Conservation (phyloP, 2,113 vertebrate species). For the Dunckerocampus dactyliophorus region DNA sequence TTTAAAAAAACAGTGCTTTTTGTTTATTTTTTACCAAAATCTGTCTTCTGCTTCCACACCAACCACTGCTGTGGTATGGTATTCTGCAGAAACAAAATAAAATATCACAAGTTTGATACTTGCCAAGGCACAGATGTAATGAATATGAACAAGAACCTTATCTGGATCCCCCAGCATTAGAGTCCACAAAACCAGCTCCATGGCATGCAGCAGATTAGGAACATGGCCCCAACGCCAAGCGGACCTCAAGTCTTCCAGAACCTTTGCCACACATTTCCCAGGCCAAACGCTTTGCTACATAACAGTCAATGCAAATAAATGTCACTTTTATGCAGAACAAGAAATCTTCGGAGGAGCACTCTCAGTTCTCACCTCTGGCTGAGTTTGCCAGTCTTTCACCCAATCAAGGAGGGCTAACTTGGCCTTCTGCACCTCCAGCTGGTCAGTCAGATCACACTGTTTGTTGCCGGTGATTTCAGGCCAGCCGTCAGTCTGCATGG, state of each 20-base stretch:
- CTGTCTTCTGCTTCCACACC: constrained; percentile 73
- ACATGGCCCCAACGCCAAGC: constrained; percentile 68
- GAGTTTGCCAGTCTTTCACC: constrained; percentile 67
- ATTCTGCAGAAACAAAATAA: constrained; percentile 52
- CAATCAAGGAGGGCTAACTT: constrained; percentile 63
- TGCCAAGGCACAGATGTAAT: not conserved
- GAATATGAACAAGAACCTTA: constrained; percentile 51
- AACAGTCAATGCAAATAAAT: not conserved
- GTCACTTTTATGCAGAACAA: too few relatives aligned
- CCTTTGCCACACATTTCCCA: constrained; percentile 64
- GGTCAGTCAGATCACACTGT: constrained; percentile 33
- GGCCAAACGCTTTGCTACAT: constrained; percentile 73
- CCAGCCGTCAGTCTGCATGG: constrained; percentile 69
- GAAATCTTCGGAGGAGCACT: not conserved
- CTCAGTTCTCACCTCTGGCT: constrained; percentile 65
- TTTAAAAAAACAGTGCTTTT: not conserved
- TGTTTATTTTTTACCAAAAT: constrained; percentile 57
- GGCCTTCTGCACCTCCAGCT: constrained; percentile 54
- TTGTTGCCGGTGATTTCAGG: constrained; percentile 51
- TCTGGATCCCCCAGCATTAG: constrained; percentile 63
- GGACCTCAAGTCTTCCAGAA: constrained; percentile 69
- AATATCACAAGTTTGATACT: not conserved
- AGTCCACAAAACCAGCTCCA: constrained; percentile 75
- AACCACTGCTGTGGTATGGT: constrained; percentile 74
- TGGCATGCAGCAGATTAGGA: constrained; percentile 63